Evolutionary conservation across 2,888 invertebrate species (phyloP).

Genomic region (Sinelater perroti): DNA sequence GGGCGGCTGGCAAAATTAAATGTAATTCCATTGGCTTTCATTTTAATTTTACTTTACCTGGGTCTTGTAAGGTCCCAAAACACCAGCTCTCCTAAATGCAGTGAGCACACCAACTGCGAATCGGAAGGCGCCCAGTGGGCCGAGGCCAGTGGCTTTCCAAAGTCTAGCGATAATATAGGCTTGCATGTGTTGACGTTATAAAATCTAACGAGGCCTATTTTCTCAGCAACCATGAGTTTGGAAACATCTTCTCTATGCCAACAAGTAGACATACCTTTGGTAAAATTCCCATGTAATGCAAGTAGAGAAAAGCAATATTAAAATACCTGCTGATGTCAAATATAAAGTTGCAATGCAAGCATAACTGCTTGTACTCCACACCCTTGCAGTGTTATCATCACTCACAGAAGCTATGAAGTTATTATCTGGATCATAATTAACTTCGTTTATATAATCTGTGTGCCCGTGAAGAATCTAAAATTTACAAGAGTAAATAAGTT

Average conservation of each 20-base stretch:
- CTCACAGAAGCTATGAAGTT: constrained; percentile 76
- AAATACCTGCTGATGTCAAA: constrained; percentile 69
- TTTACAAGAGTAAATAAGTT: no score
- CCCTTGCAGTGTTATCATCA: constrained; percentile 77
- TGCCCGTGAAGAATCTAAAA: constrained; percentile 69
- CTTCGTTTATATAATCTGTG: constrained; percentile 73
- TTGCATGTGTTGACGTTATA: constrained; percentile 75
- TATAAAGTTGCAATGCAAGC: constrained; percentile 68
- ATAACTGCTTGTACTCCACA: constrained; percentile 69
- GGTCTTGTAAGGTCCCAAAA: constrained; percentile 75
- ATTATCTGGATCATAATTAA: constrained; percentile 75
- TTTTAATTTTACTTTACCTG: constrained; percentile 61
- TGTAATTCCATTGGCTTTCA: no score
- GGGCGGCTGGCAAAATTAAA: constrained; percentile 65
- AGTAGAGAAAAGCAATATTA: background rate
- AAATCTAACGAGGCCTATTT: constrained; percentile 76
- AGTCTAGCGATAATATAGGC: constrained; percentile 72
- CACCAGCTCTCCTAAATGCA: constrained; percentile 72
- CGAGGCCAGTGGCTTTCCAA: constrained; percentile 69
- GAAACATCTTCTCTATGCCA: constrained; percentile 76
- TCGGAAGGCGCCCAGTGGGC: constrained; percentile 77
- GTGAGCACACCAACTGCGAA: constrained; percentile 68
- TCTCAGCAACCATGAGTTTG: constrained; percentile 79
- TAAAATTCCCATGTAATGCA: no score
- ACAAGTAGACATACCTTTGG: constrained; percentile 65